Evolutionary conservation across 2,888 invertebrate species (phyloP).

Genomic region (Dynastes grantii): DNA sequence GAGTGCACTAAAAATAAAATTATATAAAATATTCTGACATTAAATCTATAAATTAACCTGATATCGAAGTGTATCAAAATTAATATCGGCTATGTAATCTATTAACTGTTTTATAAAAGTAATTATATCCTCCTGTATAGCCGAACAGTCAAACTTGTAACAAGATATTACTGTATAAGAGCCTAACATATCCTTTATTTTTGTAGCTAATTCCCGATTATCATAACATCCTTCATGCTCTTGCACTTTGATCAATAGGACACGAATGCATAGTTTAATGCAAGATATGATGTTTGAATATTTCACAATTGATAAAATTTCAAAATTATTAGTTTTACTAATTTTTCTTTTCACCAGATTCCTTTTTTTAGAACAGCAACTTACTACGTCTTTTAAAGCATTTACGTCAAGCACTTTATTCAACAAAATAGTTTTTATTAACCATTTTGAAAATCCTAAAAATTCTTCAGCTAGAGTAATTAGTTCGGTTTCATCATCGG

Average conservation of each 20-base stretch:
- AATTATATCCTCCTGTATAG: slow-evolving; percentile 24
- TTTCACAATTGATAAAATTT: slow-evolving; percentile 10
- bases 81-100: slow-evolving; percentile 17
- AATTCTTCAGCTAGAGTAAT: not conserved
- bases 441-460: slow-evolving; percentile 23
- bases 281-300: not conserved
- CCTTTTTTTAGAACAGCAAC: not conserved
- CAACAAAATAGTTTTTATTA: slow-evolving; percentile 12
- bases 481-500: not conserved
- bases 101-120: slow-evolving; percentile 36
- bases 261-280: slow-evolving; percentile 11
- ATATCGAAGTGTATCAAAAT: not conserved
- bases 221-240: not conserved
- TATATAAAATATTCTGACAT: not conserved
- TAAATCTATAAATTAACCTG: slow-evolving; percentile 29
- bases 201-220: not conserved
- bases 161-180: not conserved
- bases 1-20: slow-evolving; percentile 25
- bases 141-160: not conserved
- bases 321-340: not conserved
- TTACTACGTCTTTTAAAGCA: not conserved
- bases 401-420: not conserved
- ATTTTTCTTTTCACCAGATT: not conserved
- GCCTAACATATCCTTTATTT: not conserved
- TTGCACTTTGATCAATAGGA: slow-evolving; percentile 1